Evolutionary conservation across 2,888 invertebrate genomes (phyloP), one percentile per base, ranked within the genome.

Genomic region (Agrochola lota): DNA sequence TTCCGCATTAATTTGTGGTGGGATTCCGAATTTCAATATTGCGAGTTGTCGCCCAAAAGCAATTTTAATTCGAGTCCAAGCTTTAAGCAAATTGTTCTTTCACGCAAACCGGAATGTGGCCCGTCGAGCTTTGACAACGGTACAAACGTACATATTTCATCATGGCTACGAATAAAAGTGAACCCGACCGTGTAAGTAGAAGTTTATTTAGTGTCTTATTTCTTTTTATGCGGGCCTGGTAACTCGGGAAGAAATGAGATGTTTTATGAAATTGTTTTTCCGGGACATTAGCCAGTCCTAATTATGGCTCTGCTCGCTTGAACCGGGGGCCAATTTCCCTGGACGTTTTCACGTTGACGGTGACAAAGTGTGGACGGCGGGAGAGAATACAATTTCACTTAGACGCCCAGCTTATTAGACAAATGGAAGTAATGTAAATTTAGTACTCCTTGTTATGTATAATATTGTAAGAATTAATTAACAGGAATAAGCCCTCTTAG

Each of bases 261-360:
- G 94, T 96, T 96, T 95, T 96, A 96, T 95, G 94, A 96, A 96
- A 96, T 96, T 96, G 95, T 96, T 96, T 96, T 96, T 96, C 95
- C 94, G 93, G 91, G 89, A 96, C 96, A 95, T 96, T 96, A 95
- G 93, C 94, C 94, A 86, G 92, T 91, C 95, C 95, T 96, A 96
- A 96, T 96, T 96, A 96, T 95, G 94, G 91, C 78, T 76, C 76
- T 86, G 90, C 86, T 90, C 92, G 91, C 91, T 93, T 92, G 93
- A 92, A 93, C 91, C 89, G 88, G 88, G 91, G 93, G 91, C 93
- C 95, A 95, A 96, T 96, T 96, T 94, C 93, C 93, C 92, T 94
- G 94, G 95, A 94, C 94, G 90, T 94, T 94, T 94, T 93, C 94
- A 93, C 92, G 94, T 93, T 94, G 95, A 94, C 95, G 94, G 94